phyloP scores from a whole-genome alignment of 2,113 vertebrate genomes.

The Nematolebias whitei region DNA sequence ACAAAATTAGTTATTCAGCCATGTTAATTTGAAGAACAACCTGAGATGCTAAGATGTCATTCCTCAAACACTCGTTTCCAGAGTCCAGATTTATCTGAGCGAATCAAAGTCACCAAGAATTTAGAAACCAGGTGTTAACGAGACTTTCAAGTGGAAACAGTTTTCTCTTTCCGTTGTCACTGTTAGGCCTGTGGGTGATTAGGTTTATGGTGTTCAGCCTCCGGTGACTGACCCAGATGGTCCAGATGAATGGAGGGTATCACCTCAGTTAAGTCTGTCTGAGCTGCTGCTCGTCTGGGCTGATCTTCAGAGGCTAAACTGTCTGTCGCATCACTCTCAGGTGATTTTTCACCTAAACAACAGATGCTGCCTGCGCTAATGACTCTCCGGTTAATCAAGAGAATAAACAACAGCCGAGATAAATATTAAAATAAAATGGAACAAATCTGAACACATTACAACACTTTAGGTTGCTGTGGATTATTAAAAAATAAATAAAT shows the following conservation, averaged over 20 bases:
- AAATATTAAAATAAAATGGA: not conserved
- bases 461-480: no score
- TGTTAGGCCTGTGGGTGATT: not conserved
- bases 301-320: constrained; percentile 29
- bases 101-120: no score
- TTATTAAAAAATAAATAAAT: not conserved
- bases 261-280: constrained; percentile 66
- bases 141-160: not conserved
- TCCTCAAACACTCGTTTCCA: no score
- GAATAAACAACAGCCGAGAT: not conserved
- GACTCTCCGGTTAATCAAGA: no score
- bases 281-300: constrained; percentile 40
- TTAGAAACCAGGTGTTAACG: not conserved
- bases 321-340: constrained; percentile 9
- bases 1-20: no score
- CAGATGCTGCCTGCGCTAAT: not conserved
- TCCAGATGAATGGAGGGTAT: constrained; percentile 43
- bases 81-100: no score
- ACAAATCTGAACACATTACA: no score
- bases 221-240: constrained; percentile 42
- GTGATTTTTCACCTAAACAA: constrained; percentile 2
- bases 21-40: no score
- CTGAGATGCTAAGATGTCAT: no score
- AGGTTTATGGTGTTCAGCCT: constrained; percentile 35
- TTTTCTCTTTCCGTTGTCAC: constrained; percentile 3